These are phyloP conservation scores for Chrysolina oricalcia DNA, from an alignment of 2,888 invertebrate genomes.

Conservation along the genomic window DNA sequence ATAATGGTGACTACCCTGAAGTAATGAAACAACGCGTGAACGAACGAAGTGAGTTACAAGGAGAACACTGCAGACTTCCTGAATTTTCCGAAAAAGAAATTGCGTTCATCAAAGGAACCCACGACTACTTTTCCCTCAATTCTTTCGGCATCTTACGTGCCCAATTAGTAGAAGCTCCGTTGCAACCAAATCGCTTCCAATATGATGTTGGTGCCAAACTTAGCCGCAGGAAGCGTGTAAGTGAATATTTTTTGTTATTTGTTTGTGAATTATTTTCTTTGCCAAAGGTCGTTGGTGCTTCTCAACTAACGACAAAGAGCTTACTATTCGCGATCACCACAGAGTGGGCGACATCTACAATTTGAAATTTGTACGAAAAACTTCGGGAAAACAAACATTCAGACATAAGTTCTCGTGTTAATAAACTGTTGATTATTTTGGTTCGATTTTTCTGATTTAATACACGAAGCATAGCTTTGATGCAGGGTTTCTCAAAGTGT, in stretches of 20 bases:
- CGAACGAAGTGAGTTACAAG: slow-evolving; percentile 76
- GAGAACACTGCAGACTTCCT: slow-evolving; percentile 77
- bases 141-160: slow-evolving; percentile 79
- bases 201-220: not conserved
- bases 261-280: no score
- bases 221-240: not conserved
- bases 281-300: no score
- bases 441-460: no score
- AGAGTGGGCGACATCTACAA: no score
- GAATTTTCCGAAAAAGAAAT: slow-evolving; percentile 77
- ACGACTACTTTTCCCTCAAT: slow-evolving; percentile 85
- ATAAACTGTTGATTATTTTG: no score
- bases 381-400: no score
- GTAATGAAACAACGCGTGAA: slow-evolving; percentile 77
- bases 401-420: no score
- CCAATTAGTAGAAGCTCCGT: slow-evolving; percentile 51
- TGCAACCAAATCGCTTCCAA: not conserved
- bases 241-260: not conserved
- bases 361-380: no score
- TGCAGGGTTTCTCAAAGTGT: no score
- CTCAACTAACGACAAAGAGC: no score
- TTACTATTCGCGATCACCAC: no score
- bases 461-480: no score
- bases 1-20: slow-evolving; percentile 79
- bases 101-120: slow-evolving; percentile 76